A percentile compares a stretch with the other conserved stretches of the same genome.
Conservation (phyloP, 2,797 vertebrate species). For the Carduelis carduelis region DNA sequence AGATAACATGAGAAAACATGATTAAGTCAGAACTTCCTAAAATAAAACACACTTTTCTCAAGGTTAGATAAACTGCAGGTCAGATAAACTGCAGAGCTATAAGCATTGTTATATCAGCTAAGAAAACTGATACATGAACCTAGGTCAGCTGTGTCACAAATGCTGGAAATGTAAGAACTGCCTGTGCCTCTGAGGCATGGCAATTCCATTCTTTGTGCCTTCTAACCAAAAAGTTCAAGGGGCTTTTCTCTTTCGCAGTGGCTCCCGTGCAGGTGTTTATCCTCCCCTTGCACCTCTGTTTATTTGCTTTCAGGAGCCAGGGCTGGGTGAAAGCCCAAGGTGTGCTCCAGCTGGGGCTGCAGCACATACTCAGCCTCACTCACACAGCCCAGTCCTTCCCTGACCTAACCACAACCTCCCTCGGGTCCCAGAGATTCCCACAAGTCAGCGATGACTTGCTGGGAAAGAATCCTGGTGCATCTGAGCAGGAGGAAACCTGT, state of each 20-base stretch:
- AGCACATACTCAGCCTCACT: background rate
- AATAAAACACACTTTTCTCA: background rate
- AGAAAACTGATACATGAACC: background rate
- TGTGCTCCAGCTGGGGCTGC: background rate
- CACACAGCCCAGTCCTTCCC: background rate
- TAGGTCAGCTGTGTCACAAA: background rate
- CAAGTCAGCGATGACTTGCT: constrained; percentile 31
- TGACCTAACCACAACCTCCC: constrained; percentile 31
- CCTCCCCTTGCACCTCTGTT: background rate
- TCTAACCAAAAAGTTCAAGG: background rate
- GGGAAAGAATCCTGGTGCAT: constrained; percentile 51
- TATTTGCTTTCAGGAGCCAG: background rate
- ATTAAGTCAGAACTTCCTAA: constrained; percentile 47
- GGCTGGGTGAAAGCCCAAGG: background rate
- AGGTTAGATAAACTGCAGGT: background rate
- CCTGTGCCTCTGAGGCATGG: background rate
- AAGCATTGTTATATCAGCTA: background rate
- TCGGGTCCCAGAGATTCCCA: background rate
- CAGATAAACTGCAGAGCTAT: background rate
- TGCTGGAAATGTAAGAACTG: background rate
- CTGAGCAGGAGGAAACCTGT: background rate
- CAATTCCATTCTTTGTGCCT: background rate
- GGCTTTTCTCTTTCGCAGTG: background rate
- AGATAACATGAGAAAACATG: constrained; percentile 76
- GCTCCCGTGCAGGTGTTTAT: background rate